Base-by-base conservation (phyloP, 2,113 vertebrate species). In the Pholis gunnellus region DNA sequence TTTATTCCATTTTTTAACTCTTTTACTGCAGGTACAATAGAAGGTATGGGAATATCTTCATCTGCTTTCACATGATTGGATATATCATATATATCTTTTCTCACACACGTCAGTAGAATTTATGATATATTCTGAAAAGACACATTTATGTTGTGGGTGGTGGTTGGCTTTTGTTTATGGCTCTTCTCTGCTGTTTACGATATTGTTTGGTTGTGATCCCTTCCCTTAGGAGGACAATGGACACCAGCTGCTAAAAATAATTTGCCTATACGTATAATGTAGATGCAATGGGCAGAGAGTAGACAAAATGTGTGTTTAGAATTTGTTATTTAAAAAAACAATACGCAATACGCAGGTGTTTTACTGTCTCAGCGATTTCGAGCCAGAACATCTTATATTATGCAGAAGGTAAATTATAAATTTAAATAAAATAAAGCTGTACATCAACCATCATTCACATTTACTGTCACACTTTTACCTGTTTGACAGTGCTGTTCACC, bases 401-500 rank as follows among this genome's bases (percentile, higher is more conserved):
- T 31, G 42, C 20, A 29, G 6, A 36, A 17, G 15, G 10, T 50
- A n/a, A 38, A 11, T 25, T 54, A 15, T 18, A 25, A 31, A 48
- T 29, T 11, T 34, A 22, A 52, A n/a, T 57, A 27, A 25, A 65
- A 29, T 34, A 6, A 38, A 40, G 1, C 20, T 71, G 50, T 38
- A 25, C 4, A n/a, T 40, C 10, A 31, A 34, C 57, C 11, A 31
- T 3, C 18, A 2, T 40, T 1, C 0, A 36, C 0, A 27, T 36
- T 42, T 1, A 1, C 48, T 31, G 29, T 57, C 44, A n/a, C 29
- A 68, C 56, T 38, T 81, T 46, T 9, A 72, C 65, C 52, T 63
- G 46, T 36, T 79, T 77, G 18, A 42, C 80, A 75, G 15, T 34
- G n/a, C 11, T 79, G 11, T 61, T 69, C 72, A 93, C 88, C 90